A percentile compares a stretch with the other conserved stretches of the same genome.
phyloP scores from a whole-genome alignment of 2,113 vertebrate species.

The Mandrillus leucophaeus region DNA sequence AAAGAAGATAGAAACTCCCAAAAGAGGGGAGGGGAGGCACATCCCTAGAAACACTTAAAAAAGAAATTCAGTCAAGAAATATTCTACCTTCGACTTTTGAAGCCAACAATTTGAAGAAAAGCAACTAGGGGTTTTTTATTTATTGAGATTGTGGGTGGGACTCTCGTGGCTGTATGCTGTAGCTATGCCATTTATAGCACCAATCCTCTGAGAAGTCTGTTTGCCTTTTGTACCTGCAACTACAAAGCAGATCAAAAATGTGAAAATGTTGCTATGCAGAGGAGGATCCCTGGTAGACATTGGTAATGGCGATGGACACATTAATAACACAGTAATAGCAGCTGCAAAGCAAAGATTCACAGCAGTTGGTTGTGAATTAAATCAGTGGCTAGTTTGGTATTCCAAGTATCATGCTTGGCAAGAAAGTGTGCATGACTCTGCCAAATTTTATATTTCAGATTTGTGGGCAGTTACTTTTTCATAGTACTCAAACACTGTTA shows the following conservation, averaged over 20 bases:
- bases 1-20: not conserved
- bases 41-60: rapidly evolving
- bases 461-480: too few relatives aligned
- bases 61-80: rapidly evolving
- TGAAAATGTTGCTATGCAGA: conserved; percentile 85
- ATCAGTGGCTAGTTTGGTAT: too few relatives aligned
- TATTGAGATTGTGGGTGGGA: conserved; percentile 86
- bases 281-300: conserved; percentile 91
- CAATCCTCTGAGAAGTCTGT: conserved; percentile 92
- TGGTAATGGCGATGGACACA: conserved; percentile 95
- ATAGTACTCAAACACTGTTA: too few relatives aligned
- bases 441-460: too few relatives aligned
- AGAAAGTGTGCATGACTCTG: too few relatives aligned
- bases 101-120: not conserved
- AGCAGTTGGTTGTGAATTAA: too few relatives aligned
- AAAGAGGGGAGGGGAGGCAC: not conserved
- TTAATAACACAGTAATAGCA: conserved; percentile 62
- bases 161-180: conserved; percentile 88
- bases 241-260: conserved; percentile 89
- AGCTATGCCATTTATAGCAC: conserved; percentile 89
- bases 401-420: too few relatives aligned
- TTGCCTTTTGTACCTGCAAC: conserved; percentile 97
- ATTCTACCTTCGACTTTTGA: rapidly evolving
- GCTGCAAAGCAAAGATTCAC: too few relatives aligned
- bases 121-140: conserved; percentile 84